Evolutionary conservation across 2,113 vertebrate genomes (phyloP).

Genomic region (Accipiter cooperii): DNA sequence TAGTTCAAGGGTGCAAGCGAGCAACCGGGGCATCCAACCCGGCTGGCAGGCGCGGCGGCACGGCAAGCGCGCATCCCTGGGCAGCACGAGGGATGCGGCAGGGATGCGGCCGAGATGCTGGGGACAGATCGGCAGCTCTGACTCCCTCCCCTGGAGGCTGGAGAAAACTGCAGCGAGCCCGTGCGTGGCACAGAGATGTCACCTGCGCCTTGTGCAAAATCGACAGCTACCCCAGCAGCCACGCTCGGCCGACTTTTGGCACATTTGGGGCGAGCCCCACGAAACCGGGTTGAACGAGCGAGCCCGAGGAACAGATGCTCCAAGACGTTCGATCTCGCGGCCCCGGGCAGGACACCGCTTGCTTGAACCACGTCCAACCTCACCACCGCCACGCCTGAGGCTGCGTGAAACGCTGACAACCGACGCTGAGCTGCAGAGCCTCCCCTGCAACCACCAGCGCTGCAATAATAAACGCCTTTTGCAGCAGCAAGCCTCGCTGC

Average conservation of each 20-base stretch:
- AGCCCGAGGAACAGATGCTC: background rate
- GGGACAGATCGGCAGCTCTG: slow-evolving; percentile 14
- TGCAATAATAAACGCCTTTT: background rate
- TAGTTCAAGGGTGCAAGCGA: background rate
- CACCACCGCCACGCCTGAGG: no score
- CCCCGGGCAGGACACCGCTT: background rate
- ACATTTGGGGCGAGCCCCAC: background rate
- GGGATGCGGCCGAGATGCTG: background rate
- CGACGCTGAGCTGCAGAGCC: background rate
- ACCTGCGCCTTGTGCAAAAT: background rate
- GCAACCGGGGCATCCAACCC: accelerated
- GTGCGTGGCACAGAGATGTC: background rate
- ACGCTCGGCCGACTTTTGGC: accelerated
- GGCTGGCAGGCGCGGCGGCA: background rate
- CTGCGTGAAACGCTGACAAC: background rate
- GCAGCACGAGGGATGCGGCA: background rate
- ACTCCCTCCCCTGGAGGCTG: slow-evolving; percentile 61
- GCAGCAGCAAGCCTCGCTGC: no score
- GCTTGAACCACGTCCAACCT: background rate
- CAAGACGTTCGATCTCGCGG: accelerated
- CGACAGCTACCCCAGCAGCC: background rate
- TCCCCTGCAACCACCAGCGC: background rate
- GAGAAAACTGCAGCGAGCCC: slow-evolving; percentile 12
- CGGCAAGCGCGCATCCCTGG: accelerated
- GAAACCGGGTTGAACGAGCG: background rate